phyloP scores from a whole-genome alignment of 2,797 vertebrate genomes.

The Sorex maritimensis region DNA sequence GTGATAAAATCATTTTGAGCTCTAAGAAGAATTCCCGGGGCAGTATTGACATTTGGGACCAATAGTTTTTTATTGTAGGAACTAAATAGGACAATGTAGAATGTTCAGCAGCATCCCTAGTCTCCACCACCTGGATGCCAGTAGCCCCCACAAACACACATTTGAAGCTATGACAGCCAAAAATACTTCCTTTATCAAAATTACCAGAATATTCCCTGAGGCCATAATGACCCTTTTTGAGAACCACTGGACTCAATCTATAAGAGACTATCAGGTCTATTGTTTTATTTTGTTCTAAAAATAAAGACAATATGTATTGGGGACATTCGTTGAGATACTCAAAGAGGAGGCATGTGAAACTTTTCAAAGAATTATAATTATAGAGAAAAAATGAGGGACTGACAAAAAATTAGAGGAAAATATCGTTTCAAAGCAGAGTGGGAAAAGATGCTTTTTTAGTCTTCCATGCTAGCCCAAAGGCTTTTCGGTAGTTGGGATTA shows the following conservation, averaged over 20 bases:
- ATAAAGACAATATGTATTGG: background rate
- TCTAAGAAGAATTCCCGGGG: slow-evolving; percentile 1
- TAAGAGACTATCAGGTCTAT: background rate
- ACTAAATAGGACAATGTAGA: background rate
- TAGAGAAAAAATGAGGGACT: background rate
- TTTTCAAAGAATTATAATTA: slow-evolving; percentile 34
- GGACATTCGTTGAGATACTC: background rate
- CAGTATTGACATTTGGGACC: background rate
- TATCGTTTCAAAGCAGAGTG: background rate
- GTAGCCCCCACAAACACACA: background rate
- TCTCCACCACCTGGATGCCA: background rate
- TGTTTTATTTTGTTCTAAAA: slow-evolving; percentile 44
- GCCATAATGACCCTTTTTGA: background rate
- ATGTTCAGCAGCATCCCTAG: background rate
- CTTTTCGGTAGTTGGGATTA: background rate
- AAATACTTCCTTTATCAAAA: background rate
- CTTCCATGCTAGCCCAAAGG: background rate
- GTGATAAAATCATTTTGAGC: background rate
- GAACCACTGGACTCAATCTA: background rate
- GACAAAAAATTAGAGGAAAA: background rate
- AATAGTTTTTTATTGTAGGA: background rate
- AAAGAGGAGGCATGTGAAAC: background rate
- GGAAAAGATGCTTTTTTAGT: background rate
- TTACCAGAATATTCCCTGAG: background rate
- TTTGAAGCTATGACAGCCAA: background rate